Percentiles rank a stretch among this genome's conserved stretches.
These are phyloP conservation scores for Ctenodactylus gundi DNA, from an alignment of 2,113 vertebrate species.

Conservation along the genomic window DNA sequence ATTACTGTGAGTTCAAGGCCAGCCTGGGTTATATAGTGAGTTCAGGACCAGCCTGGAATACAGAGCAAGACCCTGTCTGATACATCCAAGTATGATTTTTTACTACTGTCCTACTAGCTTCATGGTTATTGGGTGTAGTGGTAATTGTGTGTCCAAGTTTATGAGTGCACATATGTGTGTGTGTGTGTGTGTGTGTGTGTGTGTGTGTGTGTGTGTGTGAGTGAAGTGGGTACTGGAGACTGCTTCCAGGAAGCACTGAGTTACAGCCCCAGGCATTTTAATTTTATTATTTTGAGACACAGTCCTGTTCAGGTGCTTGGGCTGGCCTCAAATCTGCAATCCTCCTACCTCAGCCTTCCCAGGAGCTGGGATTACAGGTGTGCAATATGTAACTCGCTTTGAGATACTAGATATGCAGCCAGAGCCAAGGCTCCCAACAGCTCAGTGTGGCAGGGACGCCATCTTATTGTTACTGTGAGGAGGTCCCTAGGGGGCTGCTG, in stretches of 20 bases:
- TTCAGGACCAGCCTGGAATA: no score
- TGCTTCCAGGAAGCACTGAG: neutral
- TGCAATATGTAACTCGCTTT: neutral
- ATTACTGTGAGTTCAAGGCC: no score
- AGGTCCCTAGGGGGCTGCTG: fast-evolving
- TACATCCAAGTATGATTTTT: neutral
- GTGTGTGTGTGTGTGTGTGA: no score
- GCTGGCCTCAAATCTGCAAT: neutral
- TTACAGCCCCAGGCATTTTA: neutral
- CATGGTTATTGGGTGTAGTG: no score
- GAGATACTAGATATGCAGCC: neutral
- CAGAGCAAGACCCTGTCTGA: no score
- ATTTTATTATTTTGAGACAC: neutral
- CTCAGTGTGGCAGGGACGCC: neutral
- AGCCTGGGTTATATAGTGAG: no score
- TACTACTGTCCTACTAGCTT: neutral
- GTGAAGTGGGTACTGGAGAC: neutral
- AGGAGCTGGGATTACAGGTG: neutral
- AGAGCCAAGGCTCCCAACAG: neutral
- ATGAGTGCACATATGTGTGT: no score
- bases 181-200: no score
- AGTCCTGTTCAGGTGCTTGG: neutral
- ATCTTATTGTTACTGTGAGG: fast-evolving
- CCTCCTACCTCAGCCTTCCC: neutral
- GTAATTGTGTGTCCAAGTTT: no score